A percentile compares a stretch with the other conserved stretches of the same genome.
Evolutionary conservation across 92 coral and sea anemone species (phyloP).

Genomic region (Zoanthus sociatus): DNA sequence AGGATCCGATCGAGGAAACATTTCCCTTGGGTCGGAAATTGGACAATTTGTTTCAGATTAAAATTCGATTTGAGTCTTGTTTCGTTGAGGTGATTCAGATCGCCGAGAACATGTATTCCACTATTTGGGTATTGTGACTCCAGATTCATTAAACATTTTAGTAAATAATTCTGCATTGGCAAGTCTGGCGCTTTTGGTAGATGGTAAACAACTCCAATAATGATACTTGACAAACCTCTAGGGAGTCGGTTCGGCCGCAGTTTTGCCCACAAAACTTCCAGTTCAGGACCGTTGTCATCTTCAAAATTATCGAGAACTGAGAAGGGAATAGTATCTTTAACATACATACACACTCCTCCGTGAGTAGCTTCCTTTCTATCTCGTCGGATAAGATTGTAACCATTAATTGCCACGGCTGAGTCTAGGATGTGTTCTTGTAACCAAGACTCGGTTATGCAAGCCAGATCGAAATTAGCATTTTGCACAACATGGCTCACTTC

Average conservation of each 20-base stretch:
- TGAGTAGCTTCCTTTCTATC: slow-evolving; percentile 57
- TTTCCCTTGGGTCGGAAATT: too few relatives aligned
- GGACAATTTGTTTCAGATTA: too few relatives aligned
- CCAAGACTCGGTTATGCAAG: too few relatives aligned
- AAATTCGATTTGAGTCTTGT: too few relatives aligned
- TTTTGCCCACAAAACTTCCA: slow-evolving; percentile 57
- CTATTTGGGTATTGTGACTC: slow-evolving; percentile 71
- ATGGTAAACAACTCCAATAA: slow-evolving; percentile 67
- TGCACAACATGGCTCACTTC: slow-evolving; percentile 26
- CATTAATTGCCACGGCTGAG: slow-evolving; percentile 66
- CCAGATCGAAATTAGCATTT: slow-evolving; percentile 55
- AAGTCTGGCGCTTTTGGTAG: slow-evolving; percentile 64
- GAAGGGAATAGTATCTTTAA: slow-evolving; percentile 42
- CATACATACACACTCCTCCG: slow-evolving; percentile 30
- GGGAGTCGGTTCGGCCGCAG: slow-evolving; percentile 66
- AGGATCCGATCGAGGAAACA: too few relatives aligned
- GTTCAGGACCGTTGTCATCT: slow-evolving; percentile 37
- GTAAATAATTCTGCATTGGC: slow-evolving; percentile 62
- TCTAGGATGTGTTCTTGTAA: slow-evolving; percentile 54
- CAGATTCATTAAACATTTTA: slow-evolving; percentile 50
- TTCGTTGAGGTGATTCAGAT: slow-evolving; percentile 5
- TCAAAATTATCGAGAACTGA: slow-evolving; percentile 48
- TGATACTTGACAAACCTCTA: slow-evolving; percentile 68
- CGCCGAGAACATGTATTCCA: slow-evolving; percentile 65
- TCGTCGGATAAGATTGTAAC: slow-evolving; percentile 68